Conservation (phyloP, 2,888 invertebrate genomes). For the Podabrus alpinus region DNA sequence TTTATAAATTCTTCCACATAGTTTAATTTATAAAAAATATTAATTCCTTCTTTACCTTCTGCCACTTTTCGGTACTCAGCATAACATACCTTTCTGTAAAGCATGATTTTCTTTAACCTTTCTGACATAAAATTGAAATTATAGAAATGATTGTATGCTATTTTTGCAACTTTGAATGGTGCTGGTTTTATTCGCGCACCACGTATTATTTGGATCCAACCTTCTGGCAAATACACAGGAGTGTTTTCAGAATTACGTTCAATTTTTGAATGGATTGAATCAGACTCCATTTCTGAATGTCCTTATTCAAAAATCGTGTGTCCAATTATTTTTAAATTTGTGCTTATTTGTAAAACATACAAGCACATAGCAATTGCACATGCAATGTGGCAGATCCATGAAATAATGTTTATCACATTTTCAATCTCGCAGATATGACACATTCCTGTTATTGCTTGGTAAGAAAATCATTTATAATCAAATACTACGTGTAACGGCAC, state of each 20-base stretch:
- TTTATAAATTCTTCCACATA: too few relatives aligned
- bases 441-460: too few relatives aligned
- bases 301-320: conserved; percentile 22
- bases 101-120: too few relatives aligned
- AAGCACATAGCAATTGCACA: conserved; percentile 29
- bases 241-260: conserved; percentile 39
- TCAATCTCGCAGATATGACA: too few relatives aligned
- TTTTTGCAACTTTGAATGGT: conserved; percentile 25
- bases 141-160: conserved; percentile 30
- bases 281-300: conserved; percentile 36
- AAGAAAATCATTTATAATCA: too few relatives aligned
- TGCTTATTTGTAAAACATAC: conserved; percentile 2
- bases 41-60: too few relatives aligned
- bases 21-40: too few relatives aligned
- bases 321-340: conserved; percentile 7
- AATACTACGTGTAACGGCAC: too few relatives aligned
- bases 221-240: conserved; percentile 40
- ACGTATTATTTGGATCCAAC: conserved; percentile 35
- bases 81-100: too few relatives aligned
- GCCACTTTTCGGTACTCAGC: too few relatives aligned
- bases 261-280: conserved; percentile 40
- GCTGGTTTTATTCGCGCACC: conserved; percentile 26
- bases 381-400: too few relatives aligned
- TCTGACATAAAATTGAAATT: conserved; percentile 16
- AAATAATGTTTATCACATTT: too few relatives aligned